Conservation (phyloP, 2,113 vertebrate species). For the Struthio camelus region DNA sequence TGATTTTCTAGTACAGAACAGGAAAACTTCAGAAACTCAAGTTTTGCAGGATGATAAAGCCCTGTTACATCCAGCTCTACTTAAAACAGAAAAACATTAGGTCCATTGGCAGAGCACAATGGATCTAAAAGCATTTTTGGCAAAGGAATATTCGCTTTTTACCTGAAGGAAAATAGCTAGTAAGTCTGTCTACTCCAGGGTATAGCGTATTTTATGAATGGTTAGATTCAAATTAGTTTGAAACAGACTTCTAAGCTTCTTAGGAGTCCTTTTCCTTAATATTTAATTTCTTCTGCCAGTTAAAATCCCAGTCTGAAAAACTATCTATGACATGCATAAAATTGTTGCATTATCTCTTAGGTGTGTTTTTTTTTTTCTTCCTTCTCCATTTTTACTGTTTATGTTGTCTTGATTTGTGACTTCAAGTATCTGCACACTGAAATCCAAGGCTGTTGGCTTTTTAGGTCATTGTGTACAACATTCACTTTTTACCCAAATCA, state of each 20-base stretch:
- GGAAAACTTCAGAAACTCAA: neutral
- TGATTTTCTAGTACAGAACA: neutral
- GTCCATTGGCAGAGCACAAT: slow-evolving; percentile 3
- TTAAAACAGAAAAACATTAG: slow-evolving; percentile 37
- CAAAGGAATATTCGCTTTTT: slow-evolving; percentile 46
- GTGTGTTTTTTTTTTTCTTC: neutral
- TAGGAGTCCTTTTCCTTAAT: slow-evolving; percentile 54
- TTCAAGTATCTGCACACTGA: neutral
- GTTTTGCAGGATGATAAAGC: slow-evolving; percentile 10
- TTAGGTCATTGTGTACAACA: neutral
- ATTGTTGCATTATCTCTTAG: neutral
- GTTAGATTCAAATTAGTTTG: slow-evolving; percentile 56
- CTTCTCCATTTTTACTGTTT: neutral
- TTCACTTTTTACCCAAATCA: neutral
- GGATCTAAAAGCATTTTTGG: slow-evolving; percentile 60
- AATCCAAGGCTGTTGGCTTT: neutral
- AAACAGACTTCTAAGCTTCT: slow-evolving; percentile 51
- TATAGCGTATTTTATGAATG: slow-evolving; percentile 66
- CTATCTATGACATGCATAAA: slow-evolving; percentile 8
- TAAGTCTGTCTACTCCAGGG: slow-evolving; percentile 53
- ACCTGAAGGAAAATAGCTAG: slow-evolving; percentile 54
- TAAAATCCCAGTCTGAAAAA: slow-evolving; percentile 57
- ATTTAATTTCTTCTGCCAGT: slow-evolving; percentile 62
- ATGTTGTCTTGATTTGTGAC: neutral
- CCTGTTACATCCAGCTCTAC: slow-evolving; percentile 20